phyloP scores from a whole-genome alignment of 2,797 vertebrate species.

The Ceryle rudis region DNA sequence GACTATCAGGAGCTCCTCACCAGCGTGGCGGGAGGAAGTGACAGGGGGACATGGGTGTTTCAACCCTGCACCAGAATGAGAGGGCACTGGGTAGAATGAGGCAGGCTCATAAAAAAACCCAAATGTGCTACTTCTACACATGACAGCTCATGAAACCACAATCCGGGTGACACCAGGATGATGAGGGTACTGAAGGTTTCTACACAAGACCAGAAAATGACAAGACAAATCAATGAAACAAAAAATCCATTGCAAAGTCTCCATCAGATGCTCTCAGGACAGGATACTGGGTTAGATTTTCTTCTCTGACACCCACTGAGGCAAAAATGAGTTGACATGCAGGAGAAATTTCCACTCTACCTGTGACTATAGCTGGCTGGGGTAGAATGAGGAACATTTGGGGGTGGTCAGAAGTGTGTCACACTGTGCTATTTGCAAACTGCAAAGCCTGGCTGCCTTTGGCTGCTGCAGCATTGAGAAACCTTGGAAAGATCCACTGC shows the following conservation, averaged over 20 bases:
- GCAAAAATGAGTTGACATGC: background rate
- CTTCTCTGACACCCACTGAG: background rate
- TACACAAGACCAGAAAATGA: background rate
- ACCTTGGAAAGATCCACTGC: background rate
- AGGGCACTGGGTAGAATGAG: background rate
- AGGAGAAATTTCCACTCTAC: background rate
- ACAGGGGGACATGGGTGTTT: background rate
- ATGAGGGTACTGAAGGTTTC: background rate
- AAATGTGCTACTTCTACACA: background rate
- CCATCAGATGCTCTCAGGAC: background rate
- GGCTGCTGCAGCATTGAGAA: background rate
- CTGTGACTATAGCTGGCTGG: background rate
- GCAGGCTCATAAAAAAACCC: background rate
- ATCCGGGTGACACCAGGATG: rapidly evolving
- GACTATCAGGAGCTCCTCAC: background rate
- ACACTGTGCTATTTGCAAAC: background rate
- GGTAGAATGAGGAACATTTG: background rate
- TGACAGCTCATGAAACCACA: background rate
- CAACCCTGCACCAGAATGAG: rapidly evolving
- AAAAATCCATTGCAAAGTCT: background rate
- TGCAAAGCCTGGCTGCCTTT: background rate
- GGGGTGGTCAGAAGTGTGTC: rapidly evolving
- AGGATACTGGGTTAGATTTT: background rate
- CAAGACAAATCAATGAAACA: background rate
- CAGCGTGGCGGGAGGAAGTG: background rate